Conservation (phyloP, 2,888 invertebrate genomes). For the Elaeidobius kamerunicus region DNA sequence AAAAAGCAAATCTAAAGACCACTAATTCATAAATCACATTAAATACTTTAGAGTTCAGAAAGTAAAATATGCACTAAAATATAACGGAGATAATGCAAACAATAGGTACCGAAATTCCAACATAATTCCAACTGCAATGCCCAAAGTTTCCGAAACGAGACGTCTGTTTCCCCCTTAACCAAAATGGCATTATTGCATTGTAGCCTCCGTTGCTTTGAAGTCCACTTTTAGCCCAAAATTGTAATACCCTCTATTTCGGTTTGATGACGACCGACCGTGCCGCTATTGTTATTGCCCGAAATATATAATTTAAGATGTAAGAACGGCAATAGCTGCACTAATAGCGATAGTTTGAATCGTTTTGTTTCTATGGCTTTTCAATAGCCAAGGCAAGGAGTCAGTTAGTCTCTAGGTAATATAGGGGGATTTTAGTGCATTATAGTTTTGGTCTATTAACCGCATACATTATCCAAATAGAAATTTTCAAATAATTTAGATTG, state of each 20-base stretch:
- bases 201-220: slow-evolving; percentile 22
- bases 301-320: slow-evolving; percentile 22
- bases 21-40: no score
- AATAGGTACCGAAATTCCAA: slow-evolving; percentile 2
- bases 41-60: no score
- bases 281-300: slow-evolving; percentile 16
- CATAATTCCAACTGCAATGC: slow-evolving; percentile 5
- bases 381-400: no score
- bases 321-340: slow-evolving; percentile 11
- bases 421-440: no score
- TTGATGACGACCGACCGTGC: slow-evolving; percentile 20
- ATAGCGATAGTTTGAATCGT: slow-evolving; percentile 12
- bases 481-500: no score
- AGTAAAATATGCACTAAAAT: no score
- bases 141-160: slow-evolving; percentile 9
- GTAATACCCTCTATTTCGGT: slow-evolving; percentile 24
- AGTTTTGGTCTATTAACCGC: no score
- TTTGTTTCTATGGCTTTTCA: slow-evolving; percentile 1
- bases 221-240: slow-evolving; percentile 20
- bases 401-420: no score
- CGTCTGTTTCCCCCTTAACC: slow-evolving; percentile 10
- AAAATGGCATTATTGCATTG: slow-evolving; percentile 20
- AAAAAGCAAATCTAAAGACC: no score
- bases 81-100: no score
- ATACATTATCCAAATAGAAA: no score